phyloP scores from a whole-genome alignment of 1,140 invertebrate genomes.

The Conus betulinus region DNA sequence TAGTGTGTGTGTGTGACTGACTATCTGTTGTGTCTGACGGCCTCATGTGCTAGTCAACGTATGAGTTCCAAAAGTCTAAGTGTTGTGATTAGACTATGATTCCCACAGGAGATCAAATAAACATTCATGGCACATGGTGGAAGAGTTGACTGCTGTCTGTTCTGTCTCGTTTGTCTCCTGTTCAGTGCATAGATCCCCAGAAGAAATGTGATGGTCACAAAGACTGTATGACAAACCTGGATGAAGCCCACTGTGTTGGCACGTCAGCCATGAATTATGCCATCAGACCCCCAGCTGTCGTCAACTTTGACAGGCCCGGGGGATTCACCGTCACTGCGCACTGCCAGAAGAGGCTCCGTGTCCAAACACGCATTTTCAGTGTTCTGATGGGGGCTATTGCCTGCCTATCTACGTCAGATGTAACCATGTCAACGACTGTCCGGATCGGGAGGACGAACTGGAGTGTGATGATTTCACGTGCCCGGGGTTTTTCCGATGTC shows the following conservation, averaged over 20 bases:
- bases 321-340: not conserved
- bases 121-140: too few relatives aligned
- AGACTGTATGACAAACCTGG: not conserved
- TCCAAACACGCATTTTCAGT: not conserved
- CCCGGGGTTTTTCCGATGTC: slow-evolving; percentile 12
- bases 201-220: not conserved
- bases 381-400: not conserved
- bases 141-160: too few relatives aligned
- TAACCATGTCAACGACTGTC: slow-evolving; percentile 1
- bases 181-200: not conserved
- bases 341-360: not conserved
- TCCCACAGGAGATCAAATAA: too few relatives aligned
- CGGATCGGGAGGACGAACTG: not conserved
- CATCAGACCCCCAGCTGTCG: not conserved
- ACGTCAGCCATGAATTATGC: not conserved
- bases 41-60: too few relatives aligned
- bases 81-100: too few relatives aligned
- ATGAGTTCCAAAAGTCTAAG: too few relatives aligned
- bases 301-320: not conserved
- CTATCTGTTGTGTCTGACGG: too few relatives aligned
- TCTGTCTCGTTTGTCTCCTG: not conserved
- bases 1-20: too few relatives aligned
- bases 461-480: not conserved
- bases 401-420: not conserved
- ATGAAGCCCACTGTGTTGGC: not conserved